Percentiles rank a stretch among this genome's conserved stretches.
phyloP scores from a whole-genome alignment of 2,888 invertebrate genomes.

The Idaea aversata region DNA sequence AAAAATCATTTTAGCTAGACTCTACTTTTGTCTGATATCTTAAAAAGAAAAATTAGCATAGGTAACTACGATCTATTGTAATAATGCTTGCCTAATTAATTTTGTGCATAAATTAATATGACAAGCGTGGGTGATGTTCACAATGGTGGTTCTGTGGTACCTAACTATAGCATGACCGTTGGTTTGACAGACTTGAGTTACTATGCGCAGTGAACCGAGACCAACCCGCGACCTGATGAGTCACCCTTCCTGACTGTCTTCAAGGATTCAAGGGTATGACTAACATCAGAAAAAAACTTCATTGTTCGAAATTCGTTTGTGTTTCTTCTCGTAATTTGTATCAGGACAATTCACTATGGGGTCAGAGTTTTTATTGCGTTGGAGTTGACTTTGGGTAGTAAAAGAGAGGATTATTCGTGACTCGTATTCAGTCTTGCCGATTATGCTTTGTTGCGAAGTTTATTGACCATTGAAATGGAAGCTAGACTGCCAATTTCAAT shows the following conservation, averaged over 20 bases:
- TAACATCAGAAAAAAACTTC: constrained; percentile 54
- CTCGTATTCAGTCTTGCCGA: constrained; percentile 3
- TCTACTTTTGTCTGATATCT: background rate
- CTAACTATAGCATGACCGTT: constrained; percentile 30
- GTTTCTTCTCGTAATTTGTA: constrained; percentile 38
- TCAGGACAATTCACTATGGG: constrained; percentile 12
- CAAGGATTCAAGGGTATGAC: constrained; percentile 56
- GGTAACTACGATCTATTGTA: constrained; percentile 27
- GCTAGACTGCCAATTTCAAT: background rate
- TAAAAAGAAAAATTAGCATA: constrained; percentile 34
- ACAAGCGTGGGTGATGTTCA: constrained; percentile 32
- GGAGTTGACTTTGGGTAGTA: constrained; percentile 5
- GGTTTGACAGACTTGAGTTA: constrained; percentile 39
- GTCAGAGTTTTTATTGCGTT: constrained; percentile 31
- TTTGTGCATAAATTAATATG: constrained; percentile 32
- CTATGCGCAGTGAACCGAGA: constrained; percentile 58
- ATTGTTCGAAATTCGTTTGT: constrained; percentile 55
- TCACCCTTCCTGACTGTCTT: constrained; percentile 53
- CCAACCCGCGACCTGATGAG: constrained; percentile 61
- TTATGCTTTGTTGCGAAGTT: constrained; percentile 1
- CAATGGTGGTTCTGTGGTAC: constrained; percentile 18
- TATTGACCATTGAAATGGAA: background rate
- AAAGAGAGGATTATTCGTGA: constrained; percentile 14
- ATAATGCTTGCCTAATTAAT: constrained; percentile 30
- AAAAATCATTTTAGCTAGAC: background rate